Evolutionary conservation across 2,797 vertebrate species (phyloP).

Genomic region (Sebastes diploproa): DNA sequence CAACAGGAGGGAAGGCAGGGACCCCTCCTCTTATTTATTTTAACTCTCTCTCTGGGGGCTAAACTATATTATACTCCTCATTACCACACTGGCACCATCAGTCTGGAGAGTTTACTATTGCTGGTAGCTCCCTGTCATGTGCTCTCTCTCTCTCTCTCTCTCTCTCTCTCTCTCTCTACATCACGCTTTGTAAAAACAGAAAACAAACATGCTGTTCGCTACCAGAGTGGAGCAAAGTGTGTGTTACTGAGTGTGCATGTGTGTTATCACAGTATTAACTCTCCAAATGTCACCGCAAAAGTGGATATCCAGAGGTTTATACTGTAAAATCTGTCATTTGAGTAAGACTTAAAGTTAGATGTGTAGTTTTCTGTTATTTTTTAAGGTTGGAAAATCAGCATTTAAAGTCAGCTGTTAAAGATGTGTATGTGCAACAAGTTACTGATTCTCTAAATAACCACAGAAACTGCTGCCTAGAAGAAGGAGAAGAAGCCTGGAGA

Average conservation of each 20-base stretch:
- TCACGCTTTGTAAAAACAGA: slow-evolving; percentile 1
- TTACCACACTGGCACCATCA: slow-evolving; percentile 50
- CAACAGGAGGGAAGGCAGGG: slow-evolving; percentile 33
- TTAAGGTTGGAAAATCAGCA: slow-evolving; percentile 2
- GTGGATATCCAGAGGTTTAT: slow-evolving; percentile 2
- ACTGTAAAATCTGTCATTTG: slow-evolving; percentile 18
- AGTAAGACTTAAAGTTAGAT: not conserved
- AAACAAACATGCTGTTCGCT: not conserved
- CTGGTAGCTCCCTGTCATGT: slow-evolving; percentile 64
- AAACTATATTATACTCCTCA: slow-evolving; percentile 16
- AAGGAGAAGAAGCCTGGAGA: slow-evolving; percentile 8
- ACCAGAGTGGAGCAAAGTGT: slow-evolving; percentile 17
- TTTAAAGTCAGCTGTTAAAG: not conserved
- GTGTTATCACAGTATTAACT: not conserved
- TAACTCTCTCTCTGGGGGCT: slow-evolving; percentile 34
- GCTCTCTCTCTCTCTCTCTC: slow-evolving; percentile 27
- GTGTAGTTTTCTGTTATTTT: slow-evolving; percentile 15
- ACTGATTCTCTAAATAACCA: slow-evolving; percentile 10
- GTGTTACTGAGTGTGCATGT: not conserved
- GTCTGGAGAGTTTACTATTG: slow-evolving; percentile 39
- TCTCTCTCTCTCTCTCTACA: too few species aligned
- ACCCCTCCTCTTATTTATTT: slow-evolving; percentile 35
- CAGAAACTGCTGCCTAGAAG: slow-evolving; percentile 23
- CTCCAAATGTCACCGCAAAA: slow-evolving; percentile 21
- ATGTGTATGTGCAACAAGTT: slow-evolving; percentile 21